Percentiles rank a stretch among this genome's conserved stretches.
phyloP scores from a whole-genome alignment of 92 coral and sea anemone species.

The Paramuricea clavata region DNA sequence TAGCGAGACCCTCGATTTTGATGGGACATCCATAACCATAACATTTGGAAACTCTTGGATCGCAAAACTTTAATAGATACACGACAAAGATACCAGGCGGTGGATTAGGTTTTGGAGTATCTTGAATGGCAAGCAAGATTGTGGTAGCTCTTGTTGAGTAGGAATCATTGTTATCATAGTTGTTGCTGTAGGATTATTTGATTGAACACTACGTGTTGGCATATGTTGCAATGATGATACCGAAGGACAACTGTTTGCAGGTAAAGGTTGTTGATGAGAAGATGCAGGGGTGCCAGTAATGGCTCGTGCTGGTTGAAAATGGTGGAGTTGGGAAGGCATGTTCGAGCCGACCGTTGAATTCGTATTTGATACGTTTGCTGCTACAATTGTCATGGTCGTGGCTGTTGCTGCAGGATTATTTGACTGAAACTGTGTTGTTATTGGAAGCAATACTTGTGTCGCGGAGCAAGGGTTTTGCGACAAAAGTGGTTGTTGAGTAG shows the following conservation, averaged over 20 bases:
- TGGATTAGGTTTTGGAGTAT: too few relatives aligned
- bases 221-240: background rate
- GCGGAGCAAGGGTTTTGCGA: background rate
- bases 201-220: background rate
- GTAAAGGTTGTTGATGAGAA: background rate
- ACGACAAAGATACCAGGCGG: too few relatives aligned
- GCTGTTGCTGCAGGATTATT: too few relatives aligned
- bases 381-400: too few relatives aligned
- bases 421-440: background rate
- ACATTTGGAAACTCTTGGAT: too few relatives aligned
- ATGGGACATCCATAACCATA: too few relatives aligned
- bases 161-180: background rate
- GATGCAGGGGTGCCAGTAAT: background rate
- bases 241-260: background rate
- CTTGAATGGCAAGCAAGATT: too few relatives aligned
- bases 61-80: too few relatives aligned
- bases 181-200: background rate
- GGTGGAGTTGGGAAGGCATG: background rate
- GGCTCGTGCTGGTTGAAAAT: background rate
- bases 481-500: too few relatives aligned
- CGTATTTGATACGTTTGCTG: background rate
- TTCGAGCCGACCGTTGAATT: background rate
- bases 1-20: too few relatives aligned
- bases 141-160: too few relatives aligned
- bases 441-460: background rate